Percentiles rank a stretch among this genome's conserved stretches.
Evolutionary conservation across 1,140 invertebrate genomes (phyloP).

Genomic region (Aphelenchoides fujianensis): DNA sequence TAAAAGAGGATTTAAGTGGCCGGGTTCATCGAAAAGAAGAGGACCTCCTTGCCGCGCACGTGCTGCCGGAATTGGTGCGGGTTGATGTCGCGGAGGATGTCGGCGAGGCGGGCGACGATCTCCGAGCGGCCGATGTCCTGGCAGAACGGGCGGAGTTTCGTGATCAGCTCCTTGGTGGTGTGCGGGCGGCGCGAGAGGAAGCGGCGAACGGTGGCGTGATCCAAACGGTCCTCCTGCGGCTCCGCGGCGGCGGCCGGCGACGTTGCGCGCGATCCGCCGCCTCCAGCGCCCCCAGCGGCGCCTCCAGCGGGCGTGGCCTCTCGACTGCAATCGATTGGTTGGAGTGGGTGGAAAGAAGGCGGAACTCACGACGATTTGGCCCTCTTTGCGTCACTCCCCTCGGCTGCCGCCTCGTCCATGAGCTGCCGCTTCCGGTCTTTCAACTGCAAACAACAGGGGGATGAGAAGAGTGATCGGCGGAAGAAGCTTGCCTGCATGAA

Average conservation of each 20-base stretch:
- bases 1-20: no score
- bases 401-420: neutral
- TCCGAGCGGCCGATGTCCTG: conserved; percentile 46
- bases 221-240: conserved; percentile 36
- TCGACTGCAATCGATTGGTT: neutral
- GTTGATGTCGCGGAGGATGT: conserved; percentile 55
- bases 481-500: conserved; percentile 47
- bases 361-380: no score
- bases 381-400: conserved; percentile 4
- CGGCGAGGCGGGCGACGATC: conserved; percentile 53
- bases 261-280: no score
- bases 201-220: conserved; percentile 53
- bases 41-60: conserved; percentile 54
- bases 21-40: conserved; percentile 58
- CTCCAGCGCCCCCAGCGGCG: no score
- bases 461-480: no score
- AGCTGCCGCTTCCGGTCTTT: conserved; percentile 16
- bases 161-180: conserved; percentile 55
- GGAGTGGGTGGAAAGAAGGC: neutral
- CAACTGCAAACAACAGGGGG: neutral
- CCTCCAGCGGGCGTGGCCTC: neutral
- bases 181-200: conserved; percentile 54
- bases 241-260: conserved; percentile 3
- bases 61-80: conserved; percentile 56
- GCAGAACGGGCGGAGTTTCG: conserved; percentile 49